These are phyloP conservation scores for Epinephelus cyanopodus DNA, from an alignment of 2,113 vertebrate genomes.

Conservation along the genomic window DNA sequence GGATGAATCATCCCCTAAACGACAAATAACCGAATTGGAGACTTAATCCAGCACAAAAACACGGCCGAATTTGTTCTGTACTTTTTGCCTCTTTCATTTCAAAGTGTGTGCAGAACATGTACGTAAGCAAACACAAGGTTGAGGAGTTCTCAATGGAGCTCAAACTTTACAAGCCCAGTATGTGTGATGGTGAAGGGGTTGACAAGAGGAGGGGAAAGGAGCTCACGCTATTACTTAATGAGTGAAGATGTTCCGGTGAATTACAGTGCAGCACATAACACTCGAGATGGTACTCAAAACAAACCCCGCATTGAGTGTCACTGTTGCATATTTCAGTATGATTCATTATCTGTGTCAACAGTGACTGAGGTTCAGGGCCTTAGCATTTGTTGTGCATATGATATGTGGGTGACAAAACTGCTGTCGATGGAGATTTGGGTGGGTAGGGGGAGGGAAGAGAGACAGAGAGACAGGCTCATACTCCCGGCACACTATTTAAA, in stretches of 20 bases:
- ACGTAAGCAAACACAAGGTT: not conserved
- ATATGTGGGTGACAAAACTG: conserved; percentile 74
- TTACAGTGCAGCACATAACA: conserved; percentile 33
- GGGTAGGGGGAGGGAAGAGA: conserved; percentile 24
- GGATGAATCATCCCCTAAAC: conserved; percentile 50
- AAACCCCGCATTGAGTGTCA: conserved; percentile 49
- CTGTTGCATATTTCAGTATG: conserved; percentile 69
- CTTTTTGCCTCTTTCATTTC: not conserved
- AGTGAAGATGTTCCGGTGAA: conserved; percentile 48
- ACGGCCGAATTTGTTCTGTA: not conserved
- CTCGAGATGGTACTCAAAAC: conserved; percentile 48
- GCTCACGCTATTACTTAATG: conserved; percentile 24
- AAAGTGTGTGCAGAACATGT: not conserved
- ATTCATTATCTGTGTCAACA: conserved; percentile 76
- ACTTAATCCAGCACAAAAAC: conserved; percentile 22
- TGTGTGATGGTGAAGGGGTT: not conserved
- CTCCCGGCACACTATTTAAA: conserved; percentile 63
- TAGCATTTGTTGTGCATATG: conserved; percentile 74
- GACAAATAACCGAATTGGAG: conserved; percentile 32
- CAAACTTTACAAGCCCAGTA: not conserved
- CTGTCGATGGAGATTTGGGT: conserved; percentile 62
- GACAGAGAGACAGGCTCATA: conserved; percentile 29
- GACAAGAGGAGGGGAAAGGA: not conserved
- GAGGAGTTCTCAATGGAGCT: conserved; percentile 28
- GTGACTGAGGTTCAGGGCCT: conserved; percentile 66